A percentile compares a stretch with the other conserved stretches of the same genome.
Evolutionary conservation across 1,140 invertebrate species (phyloP).

Genomic region (Ceratina australensis): DNA sequence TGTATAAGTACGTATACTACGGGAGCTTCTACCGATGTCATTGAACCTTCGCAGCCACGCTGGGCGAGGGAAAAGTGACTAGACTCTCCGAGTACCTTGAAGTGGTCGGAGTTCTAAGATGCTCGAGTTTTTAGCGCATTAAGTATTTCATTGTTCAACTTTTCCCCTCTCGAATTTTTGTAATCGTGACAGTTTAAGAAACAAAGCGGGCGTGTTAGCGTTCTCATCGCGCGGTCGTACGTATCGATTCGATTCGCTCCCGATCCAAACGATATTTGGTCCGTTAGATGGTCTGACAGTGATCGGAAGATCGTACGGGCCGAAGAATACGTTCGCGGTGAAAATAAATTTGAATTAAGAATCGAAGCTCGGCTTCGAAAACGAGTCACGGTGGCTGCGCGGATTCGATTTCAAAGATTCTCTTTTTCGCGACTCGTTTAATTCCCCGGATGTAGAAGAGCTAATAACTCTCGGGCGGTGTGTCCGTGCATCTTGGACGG

Average conservation of each 20-base stretch:
- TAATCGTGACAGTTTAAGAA: background rate
- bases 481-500: slow-evolving; percentile 53
- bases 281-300: too few relatives aligned
- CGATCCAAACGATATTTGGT: too few relatives aligned
- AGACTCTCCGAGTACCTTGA: slow-evolving; percentile 44
- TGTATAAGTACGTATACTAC: slow-evolving; percentile 28
- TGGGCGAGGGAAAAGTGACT: slow-evolving; percentile 40
- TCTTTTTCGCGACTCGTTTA: slow-evolving; percentile 3
- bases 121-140: slow-evolving; percentile 21
- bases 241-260: too few relatives aligned
- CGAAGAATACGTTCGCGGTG: too few relatives aligned
- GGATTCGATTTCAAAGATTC: background rate
- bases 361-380: too few relatives aligned
- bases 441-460: slow-evolving; percentile 11
- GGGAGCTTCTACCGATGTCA: slow-evolving; percentile 65
- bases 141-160: slow-evolving; percentile 30
- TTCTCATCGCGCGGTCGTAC: too few relatives aligned
- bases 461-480: slow-evolving; percentile 20
- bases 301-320: too few relatives aligned
- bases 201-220: too few relatives aligned
- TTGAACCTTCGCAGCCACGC: slow-evolving; percentile 69
- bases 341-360: too few relatives aligned
- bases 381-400: background rate
- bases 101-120: slow-evolving; percentile 50
- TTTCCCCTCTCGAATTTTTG: background rate